These are phyloP conservation scores for Corythucha ciliata DNA, from an alignment of 2,888 invertebrate genomes.

Conservation along the genomic window DNA sequence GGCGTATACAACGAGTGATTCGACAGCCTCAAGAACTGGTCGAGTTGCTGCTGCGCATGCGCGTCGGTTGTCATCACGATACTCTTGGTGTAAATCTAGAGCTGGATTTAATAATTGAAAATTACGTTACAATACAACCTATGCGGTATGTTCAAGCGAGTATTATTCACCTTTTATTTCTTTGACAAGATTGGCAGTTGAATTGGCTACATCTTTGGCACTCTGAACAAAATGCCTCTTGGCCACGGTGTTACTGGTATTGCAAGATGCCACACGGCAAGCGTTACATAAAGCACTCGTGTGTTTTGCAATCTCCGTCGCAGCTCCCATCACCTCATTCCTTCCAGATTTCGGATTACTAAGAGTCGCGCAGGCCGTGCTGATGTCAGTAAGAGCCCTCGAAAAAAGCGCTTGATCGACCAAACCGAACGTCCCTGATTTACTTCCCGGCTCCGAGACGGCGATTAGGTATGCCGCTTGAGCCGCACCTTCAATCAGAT, in stretches of 20 bases:
- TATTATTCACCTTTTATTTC: conserved; percentile 73
- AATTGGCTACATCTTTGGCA: conserved; percentile 94
- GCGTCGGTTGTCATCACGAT: conserved; percentile 63
- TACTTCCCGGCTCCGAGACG: conserved; percentile 81
- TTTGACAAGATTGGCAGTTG: conserved; percentile 86
- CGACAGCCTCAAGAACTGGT: conserved; percentile 82
- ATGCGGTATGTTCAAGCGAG: background rate
- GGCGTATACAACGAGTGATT: conserved; percentile 84
- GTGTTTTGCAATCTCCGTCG: conserved; percentile 91
- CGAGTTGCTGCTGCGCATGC: conserved; percentile 68
- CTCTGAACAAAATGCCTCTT: conserved; percentile 95
- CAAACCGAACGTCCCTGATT: conserved; percentile 77
- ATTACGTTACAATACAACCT: background rate
- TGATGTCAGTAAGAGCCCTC: conserved; percentile 81
- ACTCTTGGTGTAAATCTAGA: conserved; percentile 48
- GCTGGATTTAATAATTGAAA: conserved; percentile 36
- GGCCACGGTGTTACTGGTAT: conserved; percentile 80
- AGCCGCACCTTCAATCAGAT: conserved; percentile 83
- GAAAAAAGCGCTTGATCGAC: conserved; percentile 82
- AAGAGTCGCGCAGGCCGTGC: conserved; percentile 73
- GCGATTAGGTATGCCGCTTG: conserved; percentile 93
- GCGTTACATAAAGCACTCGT: conserved; percentile 92
- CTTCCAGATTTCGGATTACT: conserved; percentile 34
- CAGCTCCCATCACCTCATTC: conserved; percentile 56
- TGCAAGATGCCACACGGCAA: conserved; percentile 84